Percentiles rank a stretch among this genome's conserved stretches.
These are phyloP conservation scores for Thalassoma bifasciatum DNA, from an alignment of 2,113 vertebrate species.

Conservation along the genomic window DNA sequence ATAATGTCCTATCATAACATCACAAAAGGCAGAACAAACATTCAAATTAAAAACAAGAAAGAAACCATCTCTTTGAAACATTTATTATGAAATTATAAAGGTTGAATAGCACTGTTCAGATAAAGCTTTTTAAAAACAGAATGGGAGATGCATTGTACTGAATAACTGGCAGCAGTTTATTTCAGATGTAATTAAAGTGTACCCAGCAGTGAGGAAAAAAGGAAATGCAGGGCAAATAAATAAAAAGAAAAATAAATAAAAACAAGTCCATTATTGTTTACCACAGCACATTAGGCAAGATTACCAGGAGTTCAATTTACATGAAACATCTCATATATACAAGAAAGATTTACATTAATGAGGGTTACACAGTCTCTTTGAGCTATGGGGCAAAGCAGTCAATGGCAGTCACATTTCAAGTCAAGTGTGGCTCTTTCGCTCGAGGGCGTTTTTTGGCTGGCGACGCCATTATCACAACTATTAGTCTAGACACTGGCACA, in stretches of 20 bases:
- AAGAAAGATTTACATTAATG: constrained; percentile 82
- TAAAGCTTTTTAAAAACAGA: constrained; percentile 80
- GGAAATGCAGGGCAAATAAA: constrained; percentile 60
- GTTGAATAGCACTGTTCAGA: constrained; percentile 82
- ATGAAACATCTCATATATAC: constrained; percentile 86
- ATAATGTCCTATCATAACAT: constrained; percentile 38
- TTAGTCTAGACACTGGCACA: constrained; percentile 72
- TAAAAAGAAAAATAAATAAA: constrained; percentile 51
- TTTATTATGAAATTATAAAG: constrained; percentile 88
- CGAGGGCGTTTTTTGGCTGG: constrained; percentile 55
- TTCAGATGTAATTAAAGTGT: constrained; percentile 76
- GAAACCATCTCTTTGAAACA: constrained; percentile 81
- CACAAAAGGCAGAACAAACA: constrained; percentile 55
- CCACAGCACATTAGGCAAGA: constrained; percentile 86
- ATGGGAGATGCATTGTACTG: constrained; percentile 69
- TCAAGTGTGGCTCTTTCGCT: constrained; percentile 71
- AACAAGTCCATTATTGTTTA: constrained; percentile 83
- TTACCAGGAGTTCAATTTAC: constrained; percentile 86
- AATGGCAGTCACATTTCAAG: constrained; percentile 78
- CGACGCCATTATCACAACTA: constrained; percentile 72
- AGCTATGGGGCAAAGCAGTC: constrained; percentile 75
- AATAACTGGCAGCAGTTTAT: constrained; percentile 75
- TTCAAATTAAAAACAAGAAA: constrained; percentile 74
- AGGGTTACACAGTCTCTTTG: constrained; percentile 75
- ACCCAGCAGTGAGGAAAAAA: constrained; percentile 61